Base-by-base conservation (phyloP, 2,113 vertebrate species). In the Etia nguti region DNA sequence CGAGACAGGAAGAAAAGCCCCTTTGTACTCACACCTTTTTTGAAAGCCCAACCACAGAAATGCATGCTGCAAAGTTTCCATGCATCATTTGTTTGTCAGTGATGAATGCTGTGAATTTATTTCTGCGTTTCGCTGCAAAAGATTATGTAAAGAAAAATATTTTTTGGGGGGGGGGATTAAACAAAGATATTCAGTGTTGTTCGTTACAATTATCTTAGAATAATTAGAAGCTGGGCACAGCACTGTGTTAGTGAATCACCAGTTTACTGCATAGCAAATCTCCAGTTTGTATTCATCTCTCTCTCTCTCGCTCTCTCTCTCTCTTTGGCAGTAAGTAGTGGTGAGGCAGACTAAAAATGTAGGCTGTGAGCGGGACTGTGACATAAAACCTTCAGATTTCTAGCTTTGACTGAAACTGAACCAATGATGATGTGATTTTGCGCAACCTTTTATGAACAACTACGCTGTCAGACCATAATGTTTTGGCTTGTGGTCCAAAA, bases 221-320 rank as follows among this genome's bases (percentile, higher is more conserved):
- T 65, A 46, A 36, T 65, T 3, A 26, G 26, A 77, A 77, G 4
- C 46, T 8, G 18, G 6, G 26, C 4, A 77, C 6, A 77, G 24
- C 41, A 8, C 18, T 31, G 24, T 50, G 8, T 0, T 43, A 48
- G 15, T 26, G 43, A 10, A 20, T 31, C 20, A 6, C 3, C 3
- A 8, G 16, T 50, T 75, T 50, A 0, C 16, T 31, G 24, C 43
- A 3, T 0, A 16, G 0, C 4, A 70, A 24, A 43, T 0, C 38
- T 6, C 3, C 38, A 77, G 24, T 10, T 11, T 77, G 16, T 12
- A 20, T 50, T 31, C 2, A 29, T 24, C 57, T 31, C 31, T 11
- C 57, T 57, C 52, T 54, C 20, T n/a, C 20, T 54, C 16, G 4
- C 13, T 18, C 16, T 48, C 46, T 48, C 13, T 48, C 4, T 55